Evolutionary conservation across 2,888 invertebrate genomes (phyloP), one percentile per base, ranked within the genome.

Genomic region (Anorthoa munda): DNA sequence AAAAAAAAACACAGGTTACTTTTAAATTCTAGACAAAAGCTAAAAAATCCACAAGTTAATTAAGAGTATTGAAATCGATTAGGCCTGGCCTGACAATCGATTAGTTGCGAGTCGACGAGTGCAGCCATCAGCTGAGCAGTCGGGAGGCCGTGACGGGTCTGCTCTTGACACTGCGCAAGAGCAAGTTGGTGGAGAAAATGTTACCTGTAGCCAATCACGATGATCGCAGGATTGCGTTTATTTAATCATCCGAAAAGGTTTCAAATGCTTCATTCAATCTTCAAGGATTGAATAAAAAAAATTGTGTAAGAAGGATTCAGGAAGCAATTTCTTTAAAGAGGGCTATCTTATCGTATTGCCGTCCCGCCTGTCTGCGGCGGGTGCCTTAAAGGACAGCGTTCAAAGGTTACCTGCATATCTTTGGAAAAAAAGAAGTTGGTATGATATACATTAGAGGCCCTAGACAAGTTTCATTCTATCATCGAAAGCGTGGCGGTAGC

Each of bases 61-160:
- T 63, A 80, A 26, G 26, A 74, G 45, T 68, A 31, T 50, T 59
- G 65, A 80, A 81, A 74, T 66, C 66, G 72, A 66, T 74, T 67
- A 60, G 13, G 48, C 51, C 26, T 84, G 56, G 50, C 48, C 60
- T 23, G 18, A 23, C 23, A 56, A 61, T 61, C 75, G 75, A 80
- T 75, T 75, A 55, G 56, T 59, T 59, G 59, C 74, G 56, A 39
- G 39, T 72, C 50, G 66, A 76, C 39, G 63, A n/a, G 51, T n/a
- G 51, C 51, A 51, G n/a, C 51, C 5, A n/a, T 70, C 56, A 63
- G 45, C 63, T 17, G 50, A 17, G 21, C 56, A 71, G 48, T 45
- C 55, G 77, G 9, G 45, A 55, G 45, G 53, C 59, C 66, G 72
- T 71, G 63, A 55, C 61, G 66, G 21, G 45, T 12, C 39, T 56